Percentiles rank a stretch among this genome's conserved stretches.
Conservation (phyloP, 2,797 vertebrate genomes). For the Limnodromus scolopaceus region DNA sequence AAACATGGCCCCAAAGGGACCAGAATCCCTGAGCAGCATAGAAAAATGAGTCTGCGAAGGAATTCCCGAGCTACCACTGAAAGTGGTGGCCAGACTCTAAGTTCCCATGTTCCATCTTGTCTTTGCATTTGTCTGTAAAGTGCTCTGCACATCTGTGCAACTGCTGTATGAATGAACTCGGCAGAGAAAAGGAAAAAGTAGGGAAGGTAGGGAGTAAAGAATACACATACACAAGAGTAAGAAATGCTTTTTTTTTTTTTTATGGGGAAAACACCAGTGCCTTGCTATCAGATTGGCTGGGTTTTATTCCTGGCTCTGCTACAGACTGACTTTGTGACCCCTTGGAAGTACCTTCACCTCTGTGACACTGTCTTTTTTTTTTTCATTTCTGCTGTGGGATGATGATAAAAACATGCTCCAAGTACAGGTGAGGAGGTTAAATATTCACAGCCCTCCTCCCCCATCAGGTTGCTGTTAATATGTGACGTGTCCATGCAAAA, state of each 20-base stretch:
- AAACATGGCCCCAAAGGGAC: background rate
- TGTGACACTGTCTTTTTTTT: background rate
- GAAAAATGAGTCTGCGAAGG: background rate
- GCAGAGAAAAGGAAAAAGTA: background rate
- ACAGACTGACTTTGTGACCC: background rate
- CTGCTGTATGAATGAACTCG: background rate
- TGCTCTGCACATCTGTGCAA: background rate
- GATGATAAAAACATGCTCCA: background rate
- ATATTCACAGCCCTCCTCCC: background rate
- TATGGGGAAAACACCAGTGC: background rate
- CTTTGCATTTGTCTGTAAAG: background rate
- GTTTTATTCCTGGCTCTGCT: background rate
- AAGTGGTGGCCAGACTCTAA: accelerated
- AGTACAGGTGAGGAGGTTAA: background rate
- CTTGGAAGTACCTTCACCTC: background rate
- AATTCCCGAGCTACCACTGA: background rate
- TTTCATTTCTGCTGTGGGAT: background rate
- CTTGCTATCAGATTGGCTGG: background rate
- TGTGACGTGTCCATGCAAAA: background rate
- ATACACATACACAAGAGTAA: background rate
- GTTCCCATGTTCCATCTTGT: accelerated
- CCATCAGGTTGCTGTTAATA: background rate
- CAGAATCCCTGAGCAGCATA: background rate
- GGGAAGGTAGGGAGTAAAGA: background rate
- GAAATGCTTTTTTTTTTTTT: background rate